These are phyloP conservation scores for Chirona hameri DNA, from an alignment of 2,888 invertebrate species.

Conservation along the genomic window DNA sequence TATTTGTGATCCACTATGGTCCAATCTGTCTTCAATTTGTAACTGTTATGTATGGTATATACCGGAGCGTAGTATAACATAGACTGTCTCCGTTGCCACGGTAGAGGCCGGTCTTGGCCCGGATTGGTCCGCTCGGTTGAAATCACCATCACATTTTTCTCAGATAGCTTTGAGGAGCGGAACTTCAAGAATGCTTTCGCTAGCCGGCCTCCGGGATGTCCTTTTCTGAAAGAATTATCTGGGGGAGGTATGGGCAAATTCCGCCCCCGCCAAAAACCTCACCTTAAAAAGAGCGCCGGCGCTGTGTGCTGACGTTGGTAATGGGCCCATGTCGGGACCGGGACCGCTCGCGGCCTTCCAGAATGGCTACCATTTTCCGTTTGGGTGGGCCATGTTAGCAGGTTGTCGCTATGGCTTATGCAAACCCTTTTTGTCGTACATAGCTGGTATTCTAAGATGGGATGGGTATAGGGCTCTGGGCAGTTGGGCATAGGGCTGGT, in stretches of 20 bases:
- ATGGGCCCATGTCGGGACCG: neutral
- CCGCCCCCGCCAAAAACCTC: neutral
- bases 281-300: neutral
- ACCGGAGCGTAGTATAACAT: too few species aligned
- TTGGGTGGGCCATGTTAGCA: neutral
- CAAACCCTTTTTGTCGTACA: neutral
- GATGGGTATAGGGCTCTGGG: neutral
- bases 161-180: too few species aligned
- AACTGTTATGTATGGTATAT: too few species aligned
- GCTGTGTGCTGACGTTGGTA: neutral
- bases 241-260: neutral
- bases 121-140: too few species aligned
- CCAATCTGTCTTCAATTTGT: too few species aligned
- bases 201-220: neutral
- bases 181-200: neutral
- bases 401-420: neutral
- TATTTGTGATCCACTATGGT: too few species aligned
- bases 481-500: too few species aligned
- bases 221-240: neutral
- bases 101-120: too few species aligned
- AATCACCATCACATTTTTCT: too few species aligned
- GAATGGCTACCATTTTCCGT: neutral
- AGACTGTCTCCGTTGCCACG: too few species aligned
- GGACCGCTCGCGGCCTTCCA: too few species aligned
- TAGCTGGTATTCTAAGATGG: too few species aligned